These are phyloP conservation scores for Melieria crassipennis DNA, from an alignment of 2,888 invertebrate species.

Conservation along the genomic window DNA sequence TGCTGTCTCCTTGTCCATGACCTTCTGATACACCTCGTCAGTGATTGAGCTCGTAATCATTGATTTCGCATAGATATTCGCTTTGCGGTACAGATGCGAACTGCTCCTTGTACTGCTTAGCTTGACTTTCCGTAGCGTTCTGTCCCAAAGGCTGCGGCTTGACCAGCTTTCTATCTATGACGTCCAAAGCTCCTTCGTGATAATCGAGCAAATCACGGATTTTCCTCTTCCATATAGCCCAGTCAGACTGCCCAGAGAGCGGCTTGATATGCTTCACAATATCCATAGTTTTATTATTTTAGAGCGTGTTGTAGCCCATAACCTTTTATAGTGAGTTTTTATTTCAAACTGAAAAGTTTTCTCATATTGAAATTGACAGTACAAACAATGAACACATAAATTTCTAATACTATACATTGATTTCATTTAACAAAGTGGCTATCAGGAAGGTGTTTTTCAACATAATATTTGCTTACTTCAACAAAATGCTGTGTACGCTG, in stretches of 20 bases:
- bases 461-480: too few species aligned
- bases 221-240: slow-evolving; percentile 28
- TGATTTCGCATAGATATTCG: slow-evolving; percentile 56
- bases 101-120: slow-evolving; percentile 36
- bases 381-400: too few species aligned
- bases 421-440: too few species aligned
- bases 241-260: slow-evolving; percentile 14
- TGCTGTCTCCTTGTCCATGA: slow-evolving; percentile 56
- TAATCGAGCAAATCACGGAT: slow-evolving; percentile 37
- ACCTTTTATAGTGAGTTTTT: too few species aligned
- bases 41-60: slow-evolving; percentile 53
- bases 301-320: too few species aligned
- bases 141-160: slow-evolving; percentile 27
- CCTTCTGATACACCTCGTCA: slow-evolving; percentile 54
- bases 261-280: slow-evolving; percentile 16
- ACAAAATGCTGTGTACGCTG: too few species aligned
- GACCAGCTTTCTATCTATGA: slow-evolving; percentile 29
- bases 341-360: too few species aligned
- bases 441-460: too few species aligned
- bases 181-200: slow-evolving; percentile 34
- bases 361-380: too few species aligned
- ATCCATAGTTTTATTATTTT: slow-evolving; percentile 10
- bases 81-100: slow-evolving; percentile 50
- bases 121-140: slow-evolving; percentile 38
- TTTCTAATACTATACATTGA: too few species aligned